Conservation (phyloP, 1,140 invertebrate genomes). For the Microplitis mediator region DNA sequence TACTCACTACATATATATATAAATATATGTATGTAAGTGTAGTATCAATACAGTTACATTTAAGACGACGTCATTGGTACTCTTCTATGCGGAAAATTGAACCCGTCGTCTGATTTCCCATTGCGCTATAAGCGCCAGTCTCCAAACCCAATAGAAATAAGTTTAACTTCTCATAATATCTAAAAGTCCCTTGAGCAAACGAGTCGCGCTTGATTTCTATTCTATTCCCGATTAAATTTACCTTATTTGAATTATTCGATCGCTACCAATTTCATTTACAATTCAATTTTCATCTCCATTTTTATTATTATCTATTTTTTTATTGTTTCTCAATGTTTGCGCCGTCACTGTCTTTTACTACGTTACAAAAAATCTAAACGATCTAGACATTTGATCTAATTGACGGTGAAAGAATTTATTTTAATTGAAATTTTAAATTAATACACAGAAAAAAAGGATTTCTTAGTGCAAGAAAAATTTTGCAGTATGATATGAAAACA, state of each 20-base stretch:
- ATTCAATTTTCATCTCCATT: too few relatives aligned
- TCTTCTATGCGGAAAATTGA: slow-evolving; percentile 31
- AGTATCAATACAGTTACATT: slow-evolving; percentile 12
- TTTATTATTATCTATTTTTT: too few relatives aligned
- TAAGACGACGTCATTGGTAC: not conserved
- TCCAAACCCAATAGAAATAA: not conserved
- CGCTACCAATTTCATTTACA: too few relatives aligned
- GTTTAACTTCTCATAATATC: not conserved
- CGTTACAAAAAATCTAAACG: too few relatives aligned
- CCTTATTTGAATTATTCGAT: not conserved
- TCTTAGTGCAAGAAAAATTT: too few relatives aligned
- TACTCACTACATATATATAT: not conserved
- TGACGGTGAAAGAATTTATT: too few relatives aligned
- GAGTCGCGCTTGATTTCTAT: not conserved
- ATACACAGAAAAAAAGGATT: too few relatives aligned
- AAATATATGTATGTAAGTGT: not conserved
- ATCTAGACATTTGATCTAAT: too few relatives aligned
- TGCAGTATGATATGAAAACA: too few relatives aligned
- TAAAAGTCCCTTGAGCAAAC: not conserved
- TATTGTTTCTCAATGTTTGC: too few relatives aligned
- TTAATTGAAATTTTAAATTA: too few relatives aligned
- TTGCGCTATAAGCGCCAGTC: not conserved
- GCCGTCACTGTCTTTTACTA: too few relatives aligned
- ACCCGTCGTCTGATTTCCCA: slow-evolving; percentile 32
- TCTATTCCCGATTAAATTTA: slow-evolving; percentile 1